Evolutionary conservation across 2,888 invertebrate species (phyloP), one percentile per base, ranked within the genome.

Genomic region (Mythimna loreyi): DNA sequence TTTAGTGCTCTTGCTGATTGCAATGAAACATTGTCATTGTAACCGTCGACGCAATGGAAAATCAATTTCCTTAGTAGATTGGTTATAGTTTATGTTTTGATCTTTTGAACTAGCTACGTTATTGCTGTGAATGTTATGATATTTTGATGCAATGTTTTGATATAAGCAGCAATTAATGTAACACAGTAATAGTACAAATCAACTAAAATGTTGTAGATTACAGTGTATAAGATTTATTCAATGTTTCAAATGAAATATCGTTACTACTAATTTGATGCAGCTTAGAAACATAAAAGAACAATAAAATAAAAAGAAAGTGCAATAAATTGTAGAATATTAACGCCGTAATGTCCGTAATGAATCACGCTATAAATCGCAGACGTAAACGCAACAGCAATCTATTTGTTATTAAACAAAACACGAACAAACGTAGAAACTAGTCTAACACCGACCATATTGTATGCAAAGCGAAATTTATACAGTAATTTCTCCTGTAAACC

Each of bases 401-500:
- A 47, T 68, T 66, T 61, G 61, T 75, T 72, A 28, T 63, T 67
- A 79, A 69, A 71, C 68, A 75, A 47, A 80, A 73, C 71, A 69
- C 80, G 72, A 78, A 68, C 71, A 61, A 73, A 70, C 55, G 60
- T 57, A 63, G 67, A 69, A 76, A 72, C 67, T 57, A 70, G 78
- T 73, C 69, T 67, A 80, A 76, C 78, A 36, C 53, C 61, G n/a
- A 67, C 81, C 78, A 84, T 80, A 80, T 77, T 82, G 79, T 84
- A 81, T 77, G 70, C 72, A 71, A 75, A 82, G 50, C 68, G 69
- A 65, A 74, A 81, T 85, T 80, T 78, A 81, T 75, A 72, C 66
- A 79, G 83, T 85, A 87, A 88, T 86, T 82, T 80, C 79, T 72
- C 76, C 77, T 67, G 82, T 85, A 84, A 86, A 87, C 78, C 85